These are phyloP conservation scores for Betta splendens DNA, from an alignment of 2,797 vertebrate species.

Conservation along the genomic window DNA sequence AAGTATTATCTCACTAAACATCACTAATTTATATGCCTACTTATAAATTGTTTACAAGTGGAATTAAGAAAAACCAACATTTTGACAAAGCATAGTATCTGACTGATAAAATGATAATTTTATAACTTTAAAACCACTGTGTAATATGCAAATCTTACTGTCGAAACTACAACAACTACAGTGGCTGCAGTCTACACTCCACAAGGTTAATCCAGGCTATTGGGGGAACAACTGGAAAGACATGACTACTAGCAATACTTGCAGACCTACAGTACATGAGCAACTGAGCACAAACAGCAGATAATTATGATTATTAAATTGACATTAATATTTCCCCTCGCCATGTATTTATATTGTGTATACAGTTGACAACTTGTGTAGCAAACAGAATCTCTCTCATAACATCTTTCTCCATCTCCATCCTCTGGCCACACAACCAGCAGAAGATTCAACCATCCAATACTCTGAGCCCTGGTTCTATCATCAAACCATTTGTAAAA, in stretches of 20 bases:
- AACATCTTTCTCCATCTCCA: slow-evolving; percentile 75
- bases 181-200: slow-evolving; percentile 53
- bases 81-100: slow-evolving; percentile 69
- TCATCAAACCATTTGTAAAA: slow-evolving; percentile 82
- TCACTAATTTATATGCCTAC: slow-evolving; percentile 16
- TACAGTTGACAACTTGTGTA: slow-evolving; percentile 67
- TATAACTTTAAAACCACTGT: slow-evolving; percentile 59
- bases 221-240: slow-evolving; percentile 62
- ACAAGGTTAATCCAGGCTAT: slow-evolving; percentile 55
- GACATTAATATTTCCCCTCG: slow-evolving; percentile 38
- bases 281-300: slow-evolving; percentile 78
- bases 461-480: slow-evolving; percentile 80
- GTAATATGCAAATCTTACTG: slow-evolving; percentile 71
- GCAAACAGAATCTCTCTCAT: slow-evolving; percentile 62
- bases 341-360: slow-evolving; percentile 69
- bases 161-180: slow-evolving; percentile 56
- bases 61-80: slow-evolving; percentile 57
- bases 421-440: slow-evolving; percentile 83
- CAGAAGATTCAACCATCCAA: slow-evolving; percentile 78
- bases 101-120: slow-evolving; percentile 65
- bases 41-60: slow-evolving; percentile 68
- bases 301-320: slow-evolving; percentile 49
- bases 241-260: slow-evolving; percentile 69
- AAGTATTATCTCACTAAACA: slow-evolving; percentile 51
- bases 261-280: slow-evolving; percentile 54